Evolutionary conservation across 1,140 invertebrate species (phyloP).

Genomic region (Pogonognathellus flavescens): DNA sequence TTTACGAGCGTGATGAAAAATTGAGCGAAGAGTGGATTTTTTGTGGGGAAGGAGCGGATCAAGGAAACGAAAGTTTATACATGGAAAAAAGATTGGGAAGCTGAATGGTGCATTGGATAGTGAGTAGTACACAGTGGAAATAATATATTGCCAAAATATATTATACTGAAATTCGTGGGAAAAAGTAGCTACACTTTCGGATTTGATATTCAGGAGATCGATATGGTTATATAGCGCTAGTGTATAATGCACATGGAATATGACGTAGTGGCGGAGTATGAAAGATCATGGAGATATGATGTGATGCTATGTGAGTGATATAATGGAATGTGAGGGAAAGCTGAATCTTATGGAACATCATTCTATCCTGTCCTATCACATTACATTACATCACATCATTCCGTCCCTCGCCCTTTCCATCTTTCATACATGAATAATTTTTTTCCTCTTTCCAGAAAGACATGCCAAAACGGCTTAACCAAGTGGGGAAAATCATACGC

Average conservation of each 20-base stretch:
- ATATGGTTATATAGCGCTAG: neutral
- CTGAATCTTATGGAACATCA: slow-evolving; percentile 33
- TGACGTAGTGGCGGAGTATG: neutral
- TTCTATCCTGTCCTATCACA: neutral
- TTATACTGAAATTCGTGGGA: neutral
- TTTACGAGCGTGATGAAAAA: slow-evolving; percentile 52
- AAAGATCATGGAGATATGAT: slow-evolving; percentile 33
- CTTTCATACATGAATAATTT: slow-evolving; percentile 43
- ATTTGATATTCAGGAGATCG: neutral
- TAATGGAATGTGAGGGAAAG: slow-evolving; percentile 33
- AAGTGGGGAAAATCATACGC: slow-evolving; percentile 34
- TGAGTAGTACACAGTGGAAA: neutral
- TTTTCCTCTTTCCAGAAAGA: neutral
- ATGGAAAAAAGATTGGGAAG: slow-evolving; percentile 20
- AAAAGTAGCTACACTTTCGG: neutral
- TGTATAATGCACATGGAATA: neutral
- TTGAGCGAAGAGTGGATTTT: slow-evolving; percentile 46
- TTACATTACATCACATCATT: slow-evolving; percentile 8
- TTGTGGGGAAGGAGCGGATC: slow-evolving; percentile 6
- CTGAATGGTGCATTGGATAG: neutral
- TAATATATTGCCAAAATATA: slow-evolving; percentile 12
- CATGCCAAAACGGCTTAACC: slow-evolving; percentile 1
- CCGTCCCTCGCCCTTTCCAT: neutral
- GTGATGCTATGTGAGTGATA: slow-evolving; percentile 6
- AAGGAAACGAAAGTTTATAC: slow-evolving; percentile 35